Evolutionary conservation across 2,113 vertebrate genomes (phyloP), one percentile per base, ranked within the genome.

Genomic region (Elgaria multicarinata): DNA sequence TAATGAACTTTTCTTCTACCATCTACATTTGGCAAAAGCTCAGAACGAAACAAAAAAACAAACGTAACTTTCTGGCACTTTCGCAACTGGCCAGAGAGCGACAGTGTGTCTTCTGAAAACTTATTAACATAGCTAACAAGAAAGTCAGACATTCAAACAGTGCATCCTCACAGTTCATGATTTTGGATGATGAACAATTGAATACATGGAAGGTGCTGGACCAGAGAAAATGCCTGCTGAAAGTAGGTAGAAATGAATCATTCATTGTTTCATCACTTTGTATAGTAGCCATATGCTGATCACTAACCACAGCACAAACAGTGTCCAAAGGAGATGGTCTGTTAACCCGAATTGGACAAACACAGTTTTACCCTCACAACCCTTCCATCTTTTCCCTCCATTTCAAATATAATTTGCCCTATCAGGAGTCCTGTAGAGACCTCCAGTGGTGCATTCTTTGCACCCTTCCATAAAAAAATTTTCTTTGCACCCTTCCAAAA

Each of bases 21-120:
- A 87, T 93, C 91, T 76, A 12, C 44, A 83, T 86, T 95, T 93
- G 92, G 89, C 85, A 95, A 82, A 95, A 93, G 36, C 87, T 62
- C 64, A 62, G 86, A 76, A 53, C 77, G 93, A 79, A 93, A 88
- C 36, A 86, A 78, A 46, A 55, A 85, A 42, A n/a, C n/a, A 33
- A 76, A 93, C 90, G 82, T 0, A 26, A 7, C 77, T 84, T 67
- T 81, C 39, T 81, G 83, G 84, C 22, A 93, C 69, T 58, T 87
- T 72, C 93, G 89, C 81, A 89, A 87, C 82, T 31, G 84, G 55
- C 46, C 26, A 31, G 76, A 39, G 42, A 66, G 64, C 72, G 76
- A 79, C 66, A 86, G 44, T 0, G 1, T 46, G 31, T 66, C 74
- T 86, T 89, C 77, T 79, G 85, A 88, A 90, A 86, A 26, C 58